Evolutionary conservation across 2,113 vertebrate genomes (phyloP).

Genomic region (Cynocephalus volans): DNA sequence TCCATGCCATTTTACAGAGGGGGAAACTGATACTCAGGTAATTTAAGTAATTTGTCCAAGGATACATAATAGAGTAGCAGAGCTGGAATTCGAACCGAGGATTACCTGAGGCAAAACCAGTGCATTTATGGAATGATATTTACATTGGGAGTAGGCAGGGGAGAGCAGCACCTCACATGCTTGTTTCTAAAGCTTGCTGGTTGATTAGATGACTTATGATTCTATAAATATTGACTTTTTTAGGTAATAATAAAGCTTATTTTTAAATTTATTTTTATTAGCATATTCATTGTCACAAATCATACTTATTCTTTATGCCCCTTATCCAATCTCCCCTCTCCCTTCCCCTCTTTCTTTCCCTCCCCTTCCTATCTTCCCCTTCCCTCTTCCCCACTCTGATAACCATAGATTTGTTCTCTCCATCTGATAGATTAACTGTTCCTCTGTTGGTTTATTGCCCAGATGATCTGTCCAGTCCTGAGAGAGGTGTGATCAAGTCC

Average conservation of each 20-base stretch:
- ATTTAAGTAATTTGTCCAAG: slow-evolving; percentile 36
- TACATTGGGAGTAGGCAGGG: not conserved
- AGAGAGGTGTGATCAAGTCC: too few relatives aligned
- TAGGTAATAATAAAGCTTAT: not conserved
- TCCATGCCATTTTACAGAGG: not conserved
- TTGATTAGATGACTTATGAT: not conserved
- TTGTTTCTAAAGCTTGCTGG: not conserved
- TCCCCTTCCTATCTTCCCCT: too few relatives aligned
- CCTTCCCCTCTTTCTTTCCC: too few relatives aligned
- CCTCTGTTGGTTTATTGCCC: too few relatives aligned
- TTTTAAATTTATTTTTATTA: too few relatives aligned
- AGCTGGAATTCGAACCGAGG: not conserved
- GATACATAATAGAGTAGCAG: not conserved
- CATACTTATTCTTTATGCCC: too few relatives aligned
- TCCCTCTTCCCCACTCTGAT: too few relatives aligned
- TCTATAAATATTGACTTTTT: not conserved
- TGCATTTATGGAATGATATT: not conserved
- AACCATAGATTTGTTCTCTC: too few relatives aligned
- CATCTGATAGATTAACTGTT: too few relatives aligned
- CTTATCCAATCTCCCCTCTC: too few relatives aligned
- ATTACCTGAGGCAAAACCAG: slow-evolving; percentile 33
- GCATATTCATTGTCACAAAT: too few relatives aligned
- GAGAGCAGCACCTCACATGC: not conserved
- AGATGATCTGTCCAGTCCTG: too few relatives aligned
- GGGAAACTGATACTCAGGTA: not conserved